Conservation (phyloP, 2,113 vertebrate genomes). For the Elgaria multicarinata region DNA sequence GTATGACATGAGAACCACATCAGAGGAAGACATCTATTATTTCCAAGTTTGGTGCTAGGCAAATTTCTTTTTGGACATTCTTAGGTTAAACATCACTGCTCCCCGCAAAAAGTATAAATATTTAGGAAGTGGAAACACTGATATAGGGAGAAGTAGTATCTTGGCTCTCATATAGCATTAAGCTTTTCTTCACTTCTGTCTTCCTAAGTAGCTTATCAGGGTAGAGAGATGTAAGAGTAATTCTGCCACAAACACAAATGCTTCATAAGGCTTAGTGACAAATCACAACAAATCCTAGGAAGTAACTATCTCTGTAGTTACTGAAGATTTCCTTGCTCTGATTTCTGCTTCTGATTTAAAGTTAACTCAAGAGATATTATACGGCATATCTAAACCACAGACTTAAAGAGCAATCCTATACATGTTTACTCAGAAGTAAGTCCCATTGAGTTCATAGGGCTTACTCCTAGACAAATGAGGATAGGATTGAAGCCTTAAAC, state of each 20-base stretch:
- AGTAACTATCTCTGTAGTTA: not conserved
- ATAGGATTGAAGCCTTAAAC: too few species aligned
- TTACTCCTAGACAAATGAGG: too few species aligned
- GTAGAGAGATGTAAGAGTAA: conserved; percentile 50
- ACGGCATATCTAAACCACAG: not conserved
- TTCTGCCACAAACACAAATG: conserved; percentile 11
- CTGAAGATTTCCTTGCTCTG: conserved; percentile 30
- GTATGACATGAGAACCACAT: not conserved
- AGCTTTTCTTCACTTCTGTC: conserved; percentile 48
- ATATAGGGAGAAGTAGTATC: not conserved
- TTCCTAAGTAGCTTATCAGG: conserved; percentile 61
- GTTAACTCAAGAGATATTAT: not conserved
- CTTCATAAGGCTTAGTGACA: conserved; percentile 48
- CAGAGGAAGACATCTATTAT: not conserved
- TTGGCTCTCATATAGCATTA: not conserved
- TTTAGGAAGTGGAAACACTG: conserved; percentile 13
- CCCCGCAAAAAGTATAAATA: conserved; percentile 34
- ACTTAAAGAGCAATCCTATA: not conserved
- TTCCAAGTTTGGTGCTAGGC: not conserved
- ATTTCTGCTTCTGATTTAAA: not conserved
- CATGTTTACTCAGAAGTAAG: not conserved
- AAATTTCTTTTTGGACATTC: not conserved
- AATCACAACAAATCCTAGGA: conserved; percentile 22
- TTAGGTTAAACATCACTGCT: conserved; percentile 4
- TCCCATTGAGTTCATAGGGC: not conserved